phyloP scores from a whole-genome alignment of 2,113 vertebrate genomes.

The Tonatia bakeri region DNA sequence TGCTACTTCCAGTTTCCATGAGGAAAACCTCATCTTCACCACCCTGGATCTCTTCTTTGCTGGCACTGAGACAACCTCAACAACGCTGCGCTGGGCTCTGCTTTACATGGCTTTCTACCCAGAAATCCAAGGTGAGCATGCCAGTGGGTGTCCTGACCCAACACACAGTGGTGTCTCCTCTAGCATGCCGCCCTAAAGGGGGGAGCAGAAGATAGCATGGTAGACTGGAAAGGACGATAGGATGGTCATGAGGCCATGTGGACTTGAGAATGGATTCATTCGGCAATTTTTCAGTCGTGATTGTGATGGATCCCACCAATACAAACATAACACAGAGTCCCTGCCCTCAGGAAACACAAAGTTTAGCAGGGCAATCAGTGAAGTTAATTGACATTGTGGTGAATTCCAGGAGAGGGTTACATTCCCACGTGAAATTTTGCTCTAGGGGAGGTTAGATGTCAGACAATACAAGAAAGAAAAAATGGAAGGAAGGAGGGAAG shows the following conservation, averaged over 20 bases:
- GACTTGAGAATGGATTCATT: rapidly evolving
- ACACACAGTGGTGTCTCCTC: not conserved
- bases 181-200: rapidly evolving
- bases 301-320: not conserved
- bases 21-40: constrained; percentile 76
- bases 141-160: not conserved
- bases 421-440: not conserved
- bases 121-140: constrained; percentile 81
- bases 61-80: constrained; percentile 82
- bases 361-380: not conserved
- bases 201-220: not conserved
- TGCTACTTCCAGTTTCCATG: constrained; percentile 64
- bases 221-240: not conserved
- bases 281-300: not conserved
- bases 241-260: rapidly evolving
- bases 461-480: no score
- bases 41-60: constrained; percentile 82
- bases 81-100: constrained; percentile 85
- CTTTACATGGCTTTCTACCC: constrained; percentile 84
- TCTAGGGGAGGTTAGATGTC: not conserved
- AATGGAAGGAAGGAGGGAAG: not conserved
- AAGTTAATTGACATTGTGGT: not conserved
- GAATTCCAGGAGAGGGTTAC: not conserved
- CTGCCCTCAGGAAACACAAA: not conserved
- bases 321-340: not conserved